phyloP scores from a whole-genome alignment of 2,888 invertebrate species.

The Augiades crinisus region DNA sequence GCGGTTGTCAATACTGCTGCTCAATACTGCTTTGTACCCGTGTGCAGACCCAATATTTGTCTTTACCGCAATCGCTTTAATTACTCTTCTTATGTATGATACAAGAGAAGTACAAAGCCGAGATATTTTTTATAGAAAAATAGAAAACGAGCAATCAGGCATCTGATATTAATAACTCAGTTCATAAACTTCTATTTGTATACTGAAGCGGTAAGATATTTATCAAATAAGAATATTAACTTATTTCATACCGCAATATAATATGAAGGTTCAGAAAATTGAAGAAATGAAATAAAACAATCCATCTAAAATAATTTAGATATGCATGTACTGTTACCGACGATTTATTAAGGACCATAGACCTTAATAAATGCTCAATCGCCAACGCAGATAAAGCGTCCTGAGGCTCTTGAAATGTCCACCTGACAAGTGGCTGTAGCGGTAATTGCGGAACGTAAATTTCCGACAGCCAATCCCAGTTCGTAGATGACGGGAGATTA shows the following conservation, averaged over 20 bases:
- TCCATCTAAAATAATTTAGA: neutral
- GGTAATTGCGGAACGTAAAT: conserved; percentile 54
- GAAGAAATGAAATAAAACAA: neutral
- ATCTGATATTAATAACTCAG: too few relatives aligned
- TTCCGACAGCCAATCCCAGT: conserved; percentile 36
- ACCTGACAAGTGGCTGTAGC: conserved; percentile 47
- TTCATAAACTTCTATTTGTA: too few relatives aligned
- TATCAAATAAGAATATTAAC: neutral
- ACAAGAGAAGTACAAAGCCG: too few relatives aligned
- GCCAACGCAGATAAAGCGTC: conserved; percentile 49
- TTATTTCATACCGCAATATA: neutral
- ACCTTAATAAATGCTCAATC: conserved; percentile 49
- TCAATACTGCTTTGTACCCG: too few relatives aligned
- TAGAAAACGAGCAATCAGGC: too few relatives aligned
- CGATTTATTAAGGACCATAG: conserved; percentile 23
- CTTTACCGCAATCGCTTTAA: conserved; percentile 69
- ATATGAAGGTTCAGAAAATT: neutral
- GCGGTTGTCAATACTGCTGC: too few relatives aligned
- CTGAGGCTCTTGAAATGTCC: conserved; percentile 49
- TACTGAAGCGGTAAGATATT: too few relatives aligned
- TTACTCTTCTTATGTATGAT: conserved; percentile 36
- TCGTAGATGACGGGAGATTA: conserved; percentile 27
- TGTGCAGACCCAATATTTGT: conserved; percentile 75
- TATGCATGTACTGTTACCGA: neutral
- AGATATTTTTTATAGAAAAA: too few relatives aligned